Base-by-base conservation (phyloP, 1,140 invertebrate genomes). In the Ceratoteleas bidentatus region DNA sequence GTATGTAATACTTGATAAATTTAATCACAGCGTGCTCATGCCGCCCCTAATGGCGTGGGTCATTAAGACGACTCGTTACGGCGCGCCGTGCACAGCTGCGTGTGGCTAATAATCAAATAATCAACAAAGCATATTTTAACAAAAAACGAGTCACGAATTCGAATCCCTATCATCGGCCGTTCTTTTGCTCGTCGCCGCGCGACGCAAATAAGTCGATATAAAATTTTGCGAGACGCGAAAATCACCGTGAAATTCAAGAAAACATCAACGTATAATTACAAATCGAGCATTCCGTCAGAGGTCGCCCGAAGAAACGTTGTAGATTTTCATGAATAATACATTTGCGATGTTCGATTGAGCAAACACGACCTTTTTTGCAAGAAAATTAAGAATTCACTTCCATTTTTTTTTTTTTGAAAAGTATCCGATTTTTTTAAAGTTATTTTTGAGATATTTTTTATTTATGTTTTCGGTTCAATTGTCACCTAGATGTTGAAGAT, bases 21-120 rank as follows among this genome's bases (percentile, higher is more conserved):
- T 81, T 81, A 81, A 81, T 81, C 78, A 81, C 78, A 81, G 78
- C 72, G 58, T 81, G 78, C 70, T 54, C 78, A 81, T 81, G 72
- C 72, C 78, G 78, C 65, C 78, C 65, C 57, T 81, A 81, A 75
- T 81, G 53, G 45, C 78, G 64, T 53, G 64, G 70, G 53, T 81
- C 70, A 81, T 74, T 81, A 81, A 74, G 78, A 81, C 58, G 47
- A 69, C 77, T 80, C 64, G 77, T 80, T 74, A 81, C 61, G 43
- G 77, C 64, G 65, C 74, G 56, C 52, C 52, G 69, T 74, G 68
- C 47, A 77, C 69, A 58, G 77, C 77, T 74, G 77, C 77, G 77
- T 81, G 77, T 81, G 58, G 58, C 70, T 81, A 74, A 74, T 81
- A 81, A 81, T 81, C 69, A 81, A 81, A 74, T 73, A 73, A 74